These are phyloP conservation scores for Macrosoma leucophasiata DNA, from an alignment of 2,888 invertebrate genomes.

Conservation along the genomic window DNA sequence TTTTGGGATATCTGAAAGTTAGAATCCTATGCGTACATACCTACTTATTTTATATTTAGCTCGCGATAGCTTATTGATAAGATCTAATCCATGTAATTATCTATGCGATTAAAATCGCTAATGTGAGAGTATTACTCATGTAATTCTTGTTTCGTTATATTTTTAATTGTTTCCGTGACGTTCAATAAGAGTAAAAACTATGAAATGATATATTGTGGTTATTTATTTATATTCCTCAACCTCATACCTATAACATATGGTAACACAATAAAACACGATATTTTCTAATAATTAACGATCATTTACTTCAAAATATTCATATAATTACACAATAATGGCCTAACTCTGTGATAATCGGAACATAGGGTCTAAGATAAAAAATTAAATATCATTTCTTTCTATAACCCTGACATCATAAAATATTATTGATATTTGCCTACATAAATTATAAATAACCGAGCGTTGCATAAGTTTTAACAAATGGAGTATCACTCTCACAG, in stretches of 20 bases:
- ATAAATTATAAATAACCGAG: slow-evolving; percentile 91
- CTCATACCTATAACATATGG: neutral
- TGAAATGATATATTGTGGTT: neutral
- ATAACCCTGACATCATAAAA: slow-evolving; percentile 61
- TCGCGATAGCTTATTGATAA: too few relatives aligned
- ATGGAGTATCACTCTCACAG: slow-evolving; percentile 90
- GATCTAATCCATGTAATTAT: too few relatives aligned
- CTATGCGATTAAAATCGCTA: too few relatives aligned
- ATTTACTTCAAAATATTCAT: slow-evolving; percentile 75
- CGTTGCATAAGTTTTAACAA: slow-evolving; percentile 95
- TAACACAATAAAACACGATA: slow-evolving; percentile 45
- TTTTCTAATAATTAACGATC: slow-evolving; percentile 74
- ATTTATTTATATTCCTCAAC: neutral
- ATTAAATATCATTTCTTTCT: slow-evolving; percentile 53
- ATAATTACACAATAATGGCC: slow-evolving; percentile 62
- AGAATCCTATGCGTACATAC: too few relatives aligned
- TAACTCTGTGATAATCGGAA: slow-evolving; percentile 57
- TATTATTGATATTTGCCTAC: slow-evolving; percentile 65
- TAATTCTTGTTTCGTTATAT: too few relatives aligned
- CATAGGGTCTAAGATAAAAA: slow-evolving; percentile 65
- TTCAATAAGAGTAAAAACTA: too few relatives aligned
- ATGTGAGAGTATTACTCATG: too few relatives aligned
- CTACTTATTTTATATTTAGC: too few relatives aligned
- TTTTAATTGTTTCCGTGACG: too few relatives aligned
- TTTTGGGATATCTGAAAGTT: too few relatives aligned